phyloP scores from a whole-genome alignment of 2,888 invertebrate species.

The Stenchaetothrips biformis region DNA sequence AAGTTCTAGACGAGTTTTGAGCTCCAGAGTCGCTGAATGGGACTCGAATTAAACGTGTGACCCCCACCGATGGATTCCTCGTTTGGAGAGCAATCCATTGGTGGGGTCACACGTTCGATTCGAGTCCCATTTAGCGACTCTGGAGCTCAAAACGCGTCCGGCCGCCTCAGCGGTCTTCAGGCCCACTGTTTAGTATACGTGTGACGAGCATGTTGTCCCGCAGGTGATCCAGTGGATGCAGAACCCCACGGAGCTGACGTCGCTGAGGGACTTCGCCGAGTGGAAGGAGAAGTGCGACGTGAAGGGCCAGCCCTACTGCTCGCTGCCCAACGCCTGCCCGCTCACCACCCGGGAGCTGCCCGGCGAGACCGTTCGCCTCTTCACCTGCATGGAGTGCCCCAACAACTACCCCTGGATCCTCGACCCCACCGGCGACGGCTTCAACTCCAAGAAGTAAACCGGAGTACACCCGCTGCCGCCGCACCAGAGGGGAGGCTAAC shows the following conservation, averaged over 20 bases:
- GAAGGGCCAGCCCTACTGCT: slow-evolving; percentile 89
- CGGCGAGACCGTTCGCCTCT: slow-evolving; percentile 84
- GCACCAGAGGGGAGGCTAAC: background rate
- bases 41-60: background rate
- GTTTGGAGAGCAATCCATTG: too few species aligned
- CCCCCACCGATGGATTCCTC: too few species aligned
- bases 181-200: too few species aligned
- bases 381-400: slow-evolving; percentile 94
- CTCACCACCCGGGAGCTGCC: slow-evolving; percentile 84
- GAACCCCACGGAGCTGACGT: slow-evolving; percentile 81
- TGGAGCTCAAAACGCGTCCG: too few species aligned
- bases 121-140: too few species aligned
- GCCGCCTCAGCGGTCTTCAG: too few species aligned
- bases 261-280: slow-evolving; percentile 84
- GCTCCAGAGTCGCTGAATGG: too few species aligned
- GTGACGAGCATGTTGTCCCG: background rate
- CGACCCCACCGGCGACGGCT: slow-evolving; percentile 91
- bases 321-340: slow-evolving; percentile 85
- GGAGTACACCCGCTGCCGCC: background rate
- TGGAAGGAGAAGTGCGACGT: slow-evolving; percentile 96
- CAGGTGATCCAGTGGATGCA: slow-evolving; percentile 96
- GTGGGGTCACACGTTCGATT: too few species aligned
- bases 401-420: slow-evolving; percentile 93
- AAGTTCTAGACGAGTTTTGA: too few species aligned
- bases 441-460: slow-evolving; percentile 66